Evolutionary conservation across 2,888 invertebrate species (phyloP).

Genomic region (Andrena flavipes): DNA sequence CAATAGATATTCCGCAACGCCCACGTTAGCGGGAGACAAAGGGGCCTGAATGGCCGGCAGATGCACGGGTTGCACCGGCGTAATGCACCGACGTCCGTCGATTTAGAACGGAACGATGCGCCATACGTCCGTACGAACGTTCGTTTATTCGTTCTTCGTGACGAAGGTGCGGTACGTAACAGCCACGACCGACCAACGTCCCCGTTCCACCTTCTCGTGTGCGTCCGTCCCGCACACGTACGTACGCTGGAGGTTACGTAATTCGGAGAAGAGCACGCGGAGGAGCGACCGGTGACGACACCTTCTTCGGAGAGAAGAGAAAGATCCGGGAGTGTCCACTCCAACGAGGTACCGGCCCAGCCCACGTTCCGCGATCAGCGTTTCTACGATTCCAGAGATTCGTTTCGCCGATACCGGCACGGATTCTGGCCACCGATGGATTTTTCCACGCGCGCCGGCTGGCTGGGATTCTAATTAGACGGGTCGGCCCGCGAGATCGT

Average conservation of each 20-base stretch:
- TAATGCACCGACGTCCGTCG: slow-evolving; percentile 71
- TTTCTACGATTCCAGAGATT: slow-evolving; percentile 41
- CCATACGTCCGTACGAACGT: slow-evolving; percentile 56
- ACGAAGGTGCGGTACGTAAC: slow-evolving; percentile 75
- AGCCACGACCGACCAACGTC: slow-evolving; percentile 36
- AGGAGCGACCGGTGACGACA: slow-evolving; percentile 75
- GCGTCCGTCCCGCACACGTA: slow-evolving; percentile 38
- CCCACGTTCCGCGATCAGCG: slow-evolving; percentile 58
- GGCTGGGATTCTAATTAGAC: slow-evolving; percentile 20
- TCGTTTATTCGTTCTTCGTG: slow-evolving; percentile 75
- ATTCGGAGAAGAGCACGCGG: slow-evolving; percentile 76
- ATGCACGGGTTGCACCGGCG: slow-evolving; percentile 69
- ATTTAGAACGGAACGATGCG: slow-evolving; percentile 76
- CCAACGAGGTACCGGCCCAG: slow-evolving; percentile 56
- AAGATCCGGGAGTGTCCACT: slow-evolving; percentile 77
- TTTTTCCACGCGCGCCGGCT: slow-evolving; percentile 3
- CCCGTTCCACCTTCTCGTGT: slow-evolving; percentile 12
- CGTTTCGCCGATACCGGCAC: slow-evolving; percentile 9
- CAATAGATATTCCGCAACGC: slow-evolving; percentile 78
- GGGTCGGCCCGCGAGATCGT: not conserved
- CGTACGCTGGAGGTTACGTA: slow-evolving; percentile 70
- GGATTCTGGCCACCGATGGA: slow-evolving; percentile 3
- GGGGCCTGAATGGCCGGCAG: slow-evolving; percentile 72
- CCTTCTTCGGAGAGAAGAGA: slow-evolving; percentile 61
- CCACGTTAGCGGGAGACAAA: slow-evolving; percentile 79